These are phyloP conservation scores for Littorina saxatilis DNA, from an alignment of 1,140 invertebrate genomes.

Conservation along the genomic window DNA sequence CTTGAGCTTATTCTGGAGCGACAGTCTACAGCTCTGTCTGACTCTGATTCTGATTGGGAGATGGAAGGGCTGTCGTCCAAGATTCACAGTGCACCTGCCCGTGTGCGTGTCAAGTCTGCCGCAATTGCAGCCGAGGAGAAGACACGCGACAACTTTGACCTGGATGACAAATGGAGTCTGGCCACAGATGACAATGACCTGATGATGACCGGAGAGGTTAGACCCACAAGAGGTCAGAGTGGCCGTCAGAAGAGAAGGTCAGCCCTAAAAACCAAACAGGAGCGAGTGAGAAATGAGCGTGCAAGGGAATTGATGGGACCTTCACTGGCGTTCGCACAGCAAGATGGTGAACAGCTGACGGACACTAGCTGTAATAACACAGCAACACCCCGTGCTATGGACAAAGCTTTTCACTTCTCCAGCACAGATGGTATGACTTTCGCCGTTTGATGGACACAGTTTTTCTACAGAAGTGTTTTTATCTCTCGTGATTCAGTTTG, in stretches of 20 bases:
- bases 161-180: neutral
- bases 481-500: too few relatives aligned
- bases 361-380: neutral
- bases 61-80: neutral
- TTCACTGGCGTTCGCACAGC: neutral
- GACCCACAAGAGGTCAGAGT: neutral
- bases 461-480: too few relatives aligned
- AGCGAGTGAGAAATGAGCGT: neutral
- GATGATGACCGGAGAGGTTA: neutral
- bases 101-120: constrained; percentile 5
- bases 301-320: constrained; percentile 16
- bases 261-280: constrained; percentile 7
- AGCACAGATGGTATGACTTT: neutral
- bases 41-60: constrained; percentile 22
- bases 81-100: constrained; percentile 20
- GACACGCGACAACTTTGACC: neutral
- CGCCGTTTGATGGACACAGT: neutral
- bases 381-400: neutral
- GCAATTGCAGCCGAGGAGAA: neutral
- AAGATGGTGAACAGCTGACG: neutral
- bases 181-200: constrained; percentile 25
- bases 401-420: neutral
- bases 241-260: constrained; percentile 8
- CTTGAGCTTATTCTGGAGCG: neutral
- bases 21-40: constrained; percentile 23